Percentiles rank a stretch among this genome's conserved stretches.
These are phyloP conservation scores for Meriones unguiculatus DNA, from an alignment of 2,113 vertebrate species.

Conservation along the genomic window DNA sequence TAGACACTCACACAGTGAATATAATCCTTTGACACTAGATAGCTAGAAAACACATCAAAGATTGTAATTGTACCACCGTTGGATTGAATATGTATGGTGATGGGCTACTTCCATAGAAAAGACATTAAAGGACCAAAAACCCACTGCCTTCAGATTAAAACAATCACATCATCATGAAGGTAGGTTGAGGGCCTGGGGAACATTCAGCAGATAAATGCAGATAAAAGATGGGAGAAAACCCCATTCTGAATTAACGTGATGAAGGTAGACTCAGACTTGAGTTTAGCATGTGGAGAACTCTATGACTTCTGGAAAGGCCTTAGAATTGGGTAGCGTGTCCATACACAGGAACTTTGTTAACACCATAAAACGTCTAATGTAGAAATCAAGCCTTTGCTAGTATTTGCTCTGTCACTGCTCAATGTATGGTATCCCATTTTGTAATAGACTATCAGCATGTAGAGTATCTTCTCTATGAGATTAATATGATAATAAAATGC, in stretches of 20 bases:
- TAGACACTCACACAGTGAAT: background rate
- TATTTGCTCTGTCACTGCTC: background rate
- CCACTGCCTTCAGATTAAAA: background rate
- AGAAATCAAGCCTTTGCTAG: background rate
- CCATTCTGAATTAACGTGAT: background rate
- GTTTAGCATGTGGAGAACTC: background rate
- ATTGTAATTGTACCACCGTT: background rate
- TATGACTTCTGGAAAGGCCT: background rate
- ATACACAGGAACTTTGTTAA: background rate
- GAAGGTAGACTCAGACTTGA: background rate
- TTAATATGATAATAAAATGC: background rate
- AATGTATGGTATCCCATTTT: background rate
- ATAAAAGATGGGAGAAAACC: constrained; percentile 12
- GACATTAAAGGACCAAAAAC: background rate
- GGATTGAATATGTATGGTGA: background rate
- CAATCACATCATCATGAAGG: background rate
- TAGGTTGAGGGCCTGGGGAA: background rate
- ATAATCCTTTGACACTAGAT: background rate
- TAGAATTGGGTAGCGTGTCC: background rate
- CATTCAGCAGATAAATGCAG: background rate
- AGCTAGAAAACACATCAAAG: background rate
- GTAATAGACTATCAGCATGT: background rate
- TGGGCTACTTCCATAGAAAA: background rate
- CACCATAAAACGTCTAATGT: background rate
- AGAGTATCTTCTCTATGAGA: background rate